These are phyloP conservation scores for Genyomyrus donnyi DNA, from an alignment of 2,113 vertebrate species.

Conservation along the genomic window DNA sequence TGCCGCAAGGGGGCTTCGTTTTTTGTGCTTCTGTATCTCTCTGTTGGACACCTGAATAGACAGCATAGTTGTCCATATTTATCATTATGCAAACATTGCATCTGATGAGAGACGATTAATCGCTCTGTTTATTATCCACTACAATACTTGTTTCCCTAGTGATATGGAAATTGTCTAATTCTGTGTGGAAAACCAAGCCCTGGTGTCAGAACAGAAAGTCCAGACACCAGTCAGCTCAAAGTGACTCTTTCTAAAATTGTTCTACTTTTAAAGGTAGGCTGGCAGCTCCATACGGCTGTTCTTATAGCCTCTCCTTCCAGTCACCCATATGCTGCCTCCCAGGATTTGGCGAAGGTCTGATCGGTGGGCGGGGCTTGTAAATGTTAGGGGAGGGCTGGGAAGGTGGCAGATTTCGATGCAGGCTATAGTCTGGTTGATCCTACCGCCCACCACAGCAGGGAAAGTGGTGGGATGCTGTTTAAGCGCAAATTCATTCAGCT, in stretches of 20 bases:
- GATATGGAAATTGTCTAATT: background rate
- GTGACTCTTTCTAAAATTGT: conserved; percentile 1
- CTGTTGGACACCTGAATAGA: background rate
- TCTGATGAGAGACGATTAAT: background rate
- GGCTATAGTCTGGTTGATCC: conserved; percentile 33
- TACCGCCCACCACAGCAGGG: background rate
- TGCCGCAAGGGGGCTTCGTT: background rate
- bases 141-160: background rate
- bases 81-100: background rate
- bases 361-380: conserved; percentile 32
- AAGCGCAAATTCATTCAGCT: background rate
- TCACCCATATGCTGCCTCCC: conserved; percentile 35
- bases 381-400: conserved; percentile 23
- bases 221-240: conserved; percentile 17
- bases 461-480: background rate
- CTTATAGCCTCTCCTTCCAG: conserved; percentile 20
- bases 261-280: background rate
- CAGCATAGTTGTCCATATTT: background rate
- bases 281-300: conserved; percentile 20
- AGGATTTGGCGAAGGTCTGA: conserved; percentile 26
- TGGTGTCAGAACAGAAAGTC: background rate
- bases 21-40: background rate
- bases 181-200: background rate
- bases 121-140: background rate
- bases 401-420: conserved; percentile 27